Evolutionary conservation across 2,888 invertebrate species (phyloP), one percentile per base, ranked within the genome.

Genomic region (Atethmia centrago): DNA sequence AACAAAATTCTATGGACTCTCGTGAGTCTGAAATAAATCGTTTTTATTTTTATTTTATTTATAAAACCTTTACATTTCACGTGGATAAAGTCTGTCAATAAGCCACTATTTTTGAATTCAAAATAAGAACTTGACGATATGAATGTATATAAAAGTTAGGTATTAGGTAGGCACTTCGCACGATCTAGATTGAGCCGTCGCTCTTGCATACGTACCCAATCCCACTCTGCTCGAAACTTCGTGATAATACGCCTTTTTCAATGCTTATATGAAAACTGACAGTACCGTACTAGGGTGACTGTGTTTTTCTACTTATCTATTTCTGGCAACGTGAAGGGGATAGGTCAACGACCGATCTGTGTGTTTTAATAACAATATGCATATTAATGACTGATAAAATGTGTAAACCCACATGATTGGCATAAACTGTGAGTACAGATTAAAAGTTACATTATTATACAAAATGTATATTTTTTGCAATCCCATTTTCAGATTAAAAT

Each of bases 251-350:
- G 3, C 21, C 7, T 14, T 47, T 65, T 31, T 31, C 47, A 1
- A 16, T 31, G 40, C 31, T 21, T 53, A 12, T n/a, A 81, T 81
- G 49, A 49, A 66, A 42, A 40, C 47, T 68, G 78, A 64, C 67
- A 67, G 65, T 16, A 63, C 25, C 28, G 31, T 25, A 51, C 53
- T 28, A 45, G 36, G 9, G 3, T 40, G 21, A 47, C 31, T 28
- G 25, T 14, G 5, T 55, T n/a, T 36, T 66, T 56, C 28, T 63
- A 16, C 45, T 25, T 25, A 25, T 7, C 36, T 36, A 36, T 47
- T 56, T 31, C 51, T 16, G 47, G 9, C 16, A 36, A 25, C 28
- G 31, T 49, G n/a, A 10, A 31, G 36, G 28, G 8, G 2, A 28
- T 4, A 47, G 53, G 31, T 59, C 47, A 63, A 19, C 4, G 56